phyloP scores from a whole-genome alignment of 92 coral and sea anemone genomes.

The Porites rus region DNA sequence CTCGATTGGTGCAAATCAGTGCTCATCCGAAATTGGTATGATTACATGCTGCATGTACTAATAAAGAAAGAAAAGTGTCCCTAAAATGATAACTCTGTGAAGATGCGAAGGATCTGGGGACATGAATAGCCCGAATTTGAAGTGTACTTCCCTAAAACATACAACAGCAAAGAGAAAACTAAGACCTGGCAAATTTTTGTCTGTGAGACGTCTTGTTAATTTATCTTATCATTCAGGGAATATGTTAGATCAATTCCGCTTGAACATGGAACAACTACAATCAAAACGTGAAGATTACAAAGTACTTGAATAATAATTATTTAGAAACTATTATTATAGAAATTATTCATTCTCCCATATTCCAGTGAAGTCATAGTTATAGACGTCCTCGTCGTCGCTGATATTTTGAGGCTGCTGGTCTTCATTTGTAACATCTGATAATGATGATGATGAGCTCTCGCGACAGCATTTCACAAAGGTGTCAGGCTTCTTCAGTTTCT shows the following conservation, averaged over 20 bases:
- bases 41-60: background rate
- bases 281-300: background rate
- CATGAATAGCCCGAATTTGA: background rate
- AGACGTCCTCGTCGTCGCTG: background rate
- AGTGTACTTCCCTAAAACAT: background rate
- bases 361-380: background rate
- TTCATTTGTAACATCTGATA: background rate
- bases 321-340: no score
- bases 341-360: background rate
- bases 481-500: conserved; percentile 1
- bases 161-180: background rate
- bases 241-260: background rate
- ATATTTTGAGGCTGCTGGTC: background rate
- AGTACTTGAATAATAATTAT: background rate
- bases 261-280: background rate
- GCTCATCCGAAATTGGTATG: background rate
- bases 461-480: conserved; percentile 7
- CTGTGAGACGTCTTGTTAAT: background rate
- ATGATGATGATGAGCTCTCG: background rate
- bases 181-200: background rate
- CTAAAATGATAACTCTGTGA: no score
- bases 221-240: background rate
- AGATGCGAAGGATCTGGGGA: conserved; percentile 4
- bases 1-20: no score
- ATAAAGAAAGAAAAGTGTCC: background rate